Base-by-base conservation (phyloP, 2,797 vertebrate species). In the Phrynocephalus guinanensis region DNA sequence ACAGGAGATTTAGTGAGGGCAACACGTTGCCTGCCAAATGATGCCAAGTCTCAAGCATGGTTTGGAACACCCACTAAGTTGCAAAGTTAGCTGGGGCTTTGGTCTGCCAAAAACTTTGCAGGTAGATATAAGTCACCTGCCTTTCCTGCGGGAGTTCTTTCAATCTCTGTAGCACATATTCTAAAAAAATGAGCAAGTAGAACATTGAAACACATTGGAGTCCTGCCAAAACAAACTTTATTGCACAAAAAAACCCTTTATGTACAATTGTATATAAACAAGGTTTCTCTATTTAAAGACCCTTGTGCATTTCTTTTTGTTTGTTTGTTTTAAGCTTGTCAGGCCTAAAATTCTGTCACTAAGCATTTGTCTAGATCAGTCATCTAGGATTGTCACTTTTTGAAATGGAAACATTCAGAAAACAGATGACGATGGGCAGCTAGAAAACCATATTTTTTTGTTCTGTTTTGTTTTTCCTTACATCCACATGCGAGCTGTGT, bases 151-250 rank as follows among this genome's bases (percentile, higher is more conserved):
- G 50, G 3, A 16, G 3, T 7, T 15, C 38, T n/a, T 13, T 18
- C 56, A n/a, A 6, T 28, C 22, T 70, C 13, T 79, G 16, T 66
- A 48, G 22, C 44, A 38, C 18, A 33, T 3, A 18, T 9, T 20
- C 33, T 15, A 20, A 68, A n/a, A 68, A n/a, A n/a, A 5, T 28
- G 6, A 77, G 18, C 2, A 63, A 81, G 30, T 28, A 76, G 2
- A 24, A 85, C 68, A 80, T 16, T 66, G 22, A 0, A 82, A 16
- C 38, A 80, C 85, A 93, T 90, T 92, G 87, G 52, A 81, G 89
- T 96, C 96, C 96, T 97, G 96, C 96, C 96, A 96, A 96, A 97
- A 96, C 95, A 96, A 97, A 97, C 93, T 97, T 97, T 97, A 97
- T 97, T 97, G 96, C 96, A 97, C 96, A 89, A 81, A 73, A 96